Conservation (phyloP, 2,113 vertebrate species). For the Henicopernis longicauda region DNA sequence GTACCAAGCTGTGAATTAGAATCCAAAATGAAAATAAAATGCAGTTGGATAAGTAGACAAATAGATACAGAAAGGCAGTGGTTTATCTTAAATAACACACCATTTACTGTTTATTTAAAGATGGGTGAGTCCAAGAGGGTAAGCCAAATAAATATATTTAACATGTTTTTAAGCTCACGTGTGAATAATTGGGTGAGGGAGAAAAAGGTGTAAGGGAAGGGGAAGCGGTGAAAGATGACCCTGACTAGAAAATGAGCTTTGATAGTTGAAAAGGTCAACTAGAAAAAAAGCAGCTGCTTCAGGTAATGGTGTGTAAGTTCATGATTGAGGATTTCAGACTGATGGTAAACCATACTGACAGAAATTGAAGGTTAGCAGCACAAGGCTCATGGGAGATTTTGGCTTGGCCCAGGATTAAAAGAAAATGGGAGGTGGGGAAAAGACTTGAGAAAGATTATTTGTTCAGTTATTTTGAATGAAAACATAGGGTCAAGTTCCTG, state of each 20-base stretch:
- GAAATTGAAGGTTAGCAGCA: neutral
- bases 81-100: neutral
- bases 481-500: neutral
- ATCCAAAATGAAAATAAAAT: neutral
- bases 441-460: neutral
- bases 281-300: neutral
- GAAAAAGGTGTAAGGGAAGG: neutral
- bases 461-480: neutral
- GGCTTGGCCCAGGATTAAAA: neutral
- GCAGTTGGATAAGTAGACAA: neutral
- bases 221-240: neutral
- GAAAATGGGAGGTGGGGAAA: neutral
- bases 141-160: neutral
- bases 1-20: neutral
- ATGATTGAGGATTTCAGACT: neutral
- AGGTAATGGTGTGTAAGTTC: neutral
- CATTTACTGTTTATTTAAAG: neutral
- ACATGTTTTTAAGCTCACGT: neutral
- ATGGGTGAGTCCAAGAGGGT: neutral
- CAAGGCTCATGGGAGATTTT: neutral
- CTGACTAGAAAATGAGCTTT: neutral
- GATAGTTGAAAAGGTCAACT: slow-evolving; percentile 9
- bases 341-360: neutral
- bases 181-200: neutral
- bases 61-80: neutral